These are phyloP conservation scores for Atherinosoma microstoma DNA, from an alignment of 2,797 vertebrate genomes.

Conservation along the genomic window DNA sequence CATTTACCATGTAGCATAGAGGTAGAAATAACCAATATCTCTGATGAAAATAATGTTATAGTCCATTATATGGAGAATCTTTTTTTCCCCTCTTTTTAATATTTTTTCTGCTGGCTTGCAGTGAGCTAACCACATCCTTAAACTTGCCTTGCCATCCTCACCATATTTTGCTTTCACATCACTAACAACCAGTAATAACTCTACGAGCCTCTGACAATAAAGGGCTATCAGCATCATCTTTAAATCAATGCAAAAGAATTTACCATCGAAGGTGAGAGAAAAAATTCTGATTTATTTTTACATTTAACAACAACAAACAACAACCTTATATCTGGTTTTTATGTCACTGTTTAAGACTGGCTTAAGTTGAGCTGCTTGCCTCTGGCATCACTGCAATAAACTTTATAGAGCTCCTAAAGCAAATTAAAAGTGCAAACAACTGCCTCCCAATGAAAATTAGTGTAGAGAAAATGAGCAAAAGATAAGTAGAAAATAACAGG, in stretches of 20 bases:
- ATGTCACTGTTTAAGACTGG: background rate
- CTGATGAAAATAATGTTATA: no score
- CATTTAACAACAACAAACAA: background rate
- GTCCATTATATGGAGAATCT: background rate
- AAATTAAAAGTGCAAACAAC: constrained; percentile 3
- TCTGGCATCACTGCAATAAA: constrained; percentile 7
- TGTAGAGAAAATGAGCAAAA: background rate
- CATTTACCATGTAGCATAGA: background rate
- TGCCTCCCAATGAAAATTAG: constrained; percentile 13
- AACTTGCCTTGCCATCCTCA: no score
- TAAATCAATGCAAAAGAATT: constrained; percentile 26
- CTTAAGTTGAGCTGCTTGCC: constrained; percentile 28
- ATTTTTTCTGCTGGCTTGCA: background rate
- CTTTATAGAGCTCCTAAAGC: constrained; percentile 10
- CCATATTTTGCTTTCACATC: background rate
- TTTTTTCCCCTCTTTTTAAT: background rate
- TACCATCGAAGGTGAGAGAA: background rate
- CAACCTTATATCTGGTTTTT: background rate
- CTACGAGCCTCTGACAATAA: constrained; percentile 25
- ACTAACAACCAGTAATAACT: background rate
- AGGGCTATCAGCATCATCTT: constrained; percentile 37
- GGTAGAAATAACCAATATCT: background rate
- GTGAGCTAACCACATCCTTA: background rate
- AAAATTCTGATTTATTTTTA: background rate
- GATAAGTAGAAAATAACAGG: constrained; percentile 44